These are phyloP conservation scores for Chionis minor DNA, from an alignment of 2,113 vertebrate genomes.

Conservation along the genomic window DNA sequence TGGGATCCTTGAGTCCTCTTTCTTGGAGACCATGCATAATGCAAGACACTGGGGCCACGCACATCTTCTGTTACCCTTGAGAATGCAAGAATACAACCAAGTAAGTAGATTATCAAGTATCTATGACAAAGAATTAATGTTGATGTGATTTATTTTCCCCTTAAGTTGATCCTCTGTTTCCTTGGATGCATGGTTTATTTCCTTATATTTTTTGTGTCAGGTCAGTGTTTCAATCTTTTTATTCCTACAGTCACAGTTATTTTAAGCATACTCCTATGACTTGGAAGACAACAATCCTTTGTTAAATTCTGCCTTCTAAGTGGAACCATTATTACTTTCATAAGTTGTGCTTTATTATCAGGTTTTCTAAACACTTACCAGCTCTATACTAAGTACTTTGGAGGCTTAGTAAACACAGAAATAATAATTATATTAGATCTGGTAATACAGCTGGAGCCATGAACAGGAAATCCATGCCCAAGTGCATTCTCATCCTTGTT, in stretches of 20 bases:
- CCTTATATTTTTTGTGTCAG: background rate
- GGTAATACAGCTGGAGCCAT: background rate
- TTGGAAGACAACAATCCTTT: background rate
- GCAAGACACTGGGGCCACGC: rapidly evolving
- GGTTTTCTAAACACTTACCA: background rate
- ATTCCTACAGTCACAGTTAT: background rate
- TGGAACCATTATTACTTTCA: background rate
- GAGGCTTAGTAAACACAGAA: background rate
- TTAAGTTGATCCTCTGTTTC: background rate
- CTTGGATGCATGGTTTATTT: background rate
- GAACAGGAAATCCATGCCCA: background rate
- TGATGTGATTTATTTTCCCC: background rate
- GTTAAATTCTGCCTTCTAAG: background rate
- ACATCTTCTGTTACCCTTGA: background rate
- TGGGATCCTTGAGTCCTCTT: background rate
- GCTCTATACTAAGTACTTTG: background rate
- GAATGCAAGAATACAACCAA: background rate
- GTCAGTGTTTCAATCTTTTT: background rate
- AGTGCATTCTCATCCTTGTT: background rate
- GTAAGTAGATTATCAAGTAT: background rate
- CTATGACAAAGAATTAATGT: background rate
- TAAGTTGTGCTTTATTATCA: background rate
- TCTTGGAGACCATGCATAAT: rapidly evolving
- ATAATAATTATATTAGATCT: background rate
- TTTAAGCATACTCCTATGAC: background rate